Evolutionary conservation across 2,113 vertebrate genomes (phyloP), one percentile per base, ranked within the genome.

Genomic region (Ceratotherium simum): DNA sequence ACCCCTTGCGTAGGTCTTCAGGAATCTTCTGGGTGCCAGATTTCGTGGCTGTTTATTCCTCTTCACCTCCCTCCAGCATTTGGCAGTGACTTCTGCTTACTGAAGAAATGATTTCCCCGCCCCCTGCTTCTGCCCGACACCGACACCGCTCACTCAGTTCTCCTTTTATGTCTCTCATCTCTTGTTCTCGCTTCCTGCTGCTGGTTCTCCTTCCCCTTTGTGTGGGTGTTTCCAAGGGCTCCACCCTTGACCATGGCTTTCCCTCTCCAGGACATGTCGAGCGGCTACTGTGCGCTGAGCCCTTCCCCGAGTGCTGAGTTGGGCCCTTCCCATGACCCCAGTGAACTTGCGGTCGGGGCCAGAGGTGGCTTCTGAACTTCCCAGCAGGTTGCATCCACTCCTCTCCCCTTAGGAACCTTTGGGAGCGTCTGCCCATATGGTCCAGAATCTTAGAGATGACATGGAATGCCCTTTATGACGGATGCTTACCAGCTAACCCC

Each of bases 171-270:
- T 39, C 21, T 60, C 33, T 67, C 14, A 5, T 46, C 12, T 36
- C 51, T 36, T 3, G 5, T 20, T 94, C 54, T 97, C 76, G 76
- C 86, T 97, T 97, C 87, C 31, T 65, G 33, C 58, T 94, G 87
- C 29, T 3, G 17, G 33, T 95, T 31, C 97, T 72, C 18, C 29
- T 94, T 58, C 76, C 42, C 31, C 29, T 86, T 67, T 11, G 75
- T 46, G 69, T 65, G 64, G 62, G 64, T 21, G 6, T 88, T 75
- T 79, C 48, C 65, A 5, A 46, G 48, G 84, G 33, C 42, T 51
- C 75, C 23, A 12, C 85, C 62, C 64, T 51, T 21, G 46, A 7
- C 54, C 33, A 0, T 23, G 51, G 25, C 21, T 48, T 75, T n/a
- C 56, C 76, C 33, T 94, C 81, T 83, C 42, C 0, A 6, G 64